Evolutionary conservation across 35 echinoderm and acorn worm genomes (phyloP).

Genomic region (Eucidaris tribuloides): DNA sequence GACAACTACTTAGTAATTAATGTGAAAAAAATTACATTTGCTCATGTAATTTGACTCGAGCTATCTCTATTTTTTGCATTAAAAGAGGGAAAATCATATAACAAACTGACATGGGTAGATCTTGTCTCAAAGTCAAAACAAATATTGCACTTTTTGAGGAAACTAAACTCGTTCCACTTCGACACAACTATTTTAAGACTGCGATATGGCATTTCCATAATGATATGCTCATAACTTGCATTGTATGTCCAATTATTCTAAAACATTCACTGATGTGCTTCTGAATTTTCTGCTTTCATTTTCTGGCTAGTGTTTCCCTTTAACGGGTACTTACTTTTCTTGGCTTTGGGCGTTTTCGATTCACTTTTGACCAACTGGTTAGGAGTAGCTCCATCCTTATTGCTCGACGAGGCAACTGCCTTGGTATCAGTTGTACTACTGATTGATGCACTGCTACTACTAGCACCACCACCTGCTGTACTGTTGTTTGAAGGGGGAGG

Average conservation of each 20-base stretch:
- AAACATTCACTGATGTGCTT: too few species aligned
- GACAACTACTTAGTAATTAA: too few species aligned
- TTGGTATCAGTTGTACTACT: constrained; percentile 47
- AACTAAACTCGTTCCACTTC: background rate
- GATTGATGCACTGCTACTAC: background rate
- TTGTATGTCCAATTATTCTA: background rate
- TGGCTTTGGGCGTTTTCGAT: constrained; percentile 7
- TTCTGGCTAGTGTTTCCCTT: too few species aligned
- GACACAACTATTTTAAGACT: background rate
- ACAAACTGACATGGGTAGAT: too few species aligned
- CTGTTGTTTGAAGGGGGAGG: constrained; percentile 10
- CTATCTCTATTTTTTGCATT: too few species aligned
- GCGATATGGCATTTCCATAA: background rate
- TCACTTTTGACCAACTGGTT: constrained; percentile 13
- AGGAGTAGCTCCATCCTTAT: background rate
- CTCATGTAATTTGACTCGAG: too few species aligned
- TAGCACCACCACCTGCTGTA: background rate
- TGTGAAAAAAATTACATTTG: too few species aligned
- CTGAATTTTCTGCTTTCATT: too few species aligned
- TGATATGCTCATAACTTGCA: background rate
- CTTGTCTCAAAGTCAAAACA: too few species aligned
- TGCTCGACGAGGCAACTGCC: constrained; percentile 17
- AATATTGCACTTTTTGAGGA: too few species aligned
- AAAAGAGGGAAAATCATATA: too few species aligned
- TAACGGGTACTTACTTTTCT: constrained; percentile 22